A percentile compares a stretch with the other conserved stretches of the same genome.
Evolutionary conservation across 2,888 invertebrate species (phyloP).

Genomic region (Aleiodes testaceus): DNA sequence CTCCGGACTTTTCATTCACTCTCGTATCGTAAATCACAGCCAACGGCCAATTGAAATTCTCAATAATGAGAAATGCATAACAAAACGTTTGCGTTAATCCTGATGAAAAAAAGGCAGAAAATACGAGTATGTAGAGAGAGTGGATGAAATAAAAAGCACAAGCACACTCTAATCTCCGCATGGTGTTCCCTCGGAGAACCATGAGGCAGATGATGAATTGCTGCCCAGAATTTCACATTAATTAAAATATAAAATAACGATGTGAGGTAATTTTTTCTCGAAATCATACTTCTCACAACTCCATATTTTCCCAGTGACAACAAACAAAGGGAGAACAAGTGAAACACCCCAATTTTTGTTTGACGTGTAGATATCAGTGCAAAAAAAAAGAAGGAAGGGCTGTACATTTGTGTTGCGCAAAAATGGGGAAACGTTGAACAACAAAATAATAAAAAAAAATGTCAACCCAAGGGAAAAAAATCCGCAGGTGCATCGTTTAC

Average conservation of each 20-base stretch:
- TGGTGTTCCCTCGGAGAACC: no score
- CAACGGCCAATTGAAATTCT: background rate
- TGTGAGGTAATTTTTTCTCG: background rate
- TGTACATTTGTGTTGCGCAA: background rate
- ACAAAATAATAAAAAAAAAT: no score
- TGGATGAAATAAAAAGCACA: no score
- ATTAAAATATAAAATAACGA: background rate
- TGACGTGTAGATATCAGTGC: constrained; percentile 8
- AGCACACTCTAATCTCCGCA: no score
- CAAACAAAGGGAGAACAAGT: background rate
- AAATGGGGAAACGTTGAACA: no score
- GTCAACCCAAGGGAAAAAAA: background rate
- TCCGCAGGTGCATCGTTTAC: constrained; percentile 31
- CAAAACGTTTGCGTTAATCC: no score
- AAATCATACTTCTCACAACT: background rate
- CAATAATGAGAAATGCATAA: no score
- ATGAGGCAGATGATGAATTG: no score
- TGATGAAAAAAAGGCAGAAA: no score
- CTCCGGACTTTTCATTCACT: background rate
- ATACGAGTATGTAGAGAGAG: no score
- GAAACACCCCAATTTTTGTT: constrained; percentile 3
- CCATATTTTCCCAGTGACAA: background rate
- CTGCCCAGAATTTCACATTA: no score
- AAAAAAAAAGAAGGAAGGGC: background rate
- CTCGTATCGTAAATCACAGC: constrained; percentile 13